phyloP scores from a whole-genome alignment of 2,113 vertebrate species.

The Podarcis cretensis region DNA sequence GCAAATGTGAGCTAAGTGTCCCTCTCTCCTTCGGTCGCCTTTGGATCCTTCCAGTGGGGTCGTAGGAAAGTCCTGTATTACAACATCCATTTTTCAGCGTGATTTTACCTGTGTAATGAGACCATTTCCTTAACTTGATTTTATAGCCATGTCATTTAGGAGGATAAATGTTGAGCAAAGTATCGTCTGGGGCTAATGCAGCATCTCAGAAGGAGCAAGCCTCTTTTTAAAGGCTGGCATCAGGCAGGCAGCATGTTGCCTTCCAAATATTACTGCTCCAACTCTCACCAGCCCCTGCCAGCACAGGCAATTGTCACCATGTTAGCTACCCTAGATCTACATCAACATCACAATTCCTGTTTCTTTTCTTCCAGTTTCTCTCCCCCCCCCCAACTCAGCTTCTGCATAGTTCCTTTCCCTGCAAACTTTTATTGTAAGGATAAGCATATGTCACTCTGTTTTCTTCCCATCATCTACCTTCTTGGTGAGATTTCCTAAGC shows the following conservation, averaged over 20 bases:
- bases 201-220: slow-evolving; percentile 1
- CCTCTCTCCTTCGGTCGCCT: not conserved
- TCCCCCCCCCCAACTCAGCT: not conserved
- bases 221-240: slow-evolving; percentile 46
- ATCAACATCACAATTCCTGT: not conserved
- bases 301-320: no score
- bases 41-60: not conserved
- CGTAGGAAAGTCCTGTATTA: not conserved
- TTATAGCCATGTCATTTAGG: not conserved
- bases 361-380: not conserved
- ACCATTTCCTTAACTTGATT: slow-evolving; percentile 26
- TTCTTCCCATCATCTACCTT: not conserved
- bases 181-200: not conserved
- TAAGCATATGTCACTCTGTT: no score
- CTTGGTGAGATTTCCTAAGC: not conserved
- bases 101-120: not conserved
- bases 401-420: not conserved
- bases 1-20: not conserved
- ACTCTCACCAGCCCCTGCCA: no score
- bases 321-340: no score
- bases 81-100: not conserved
- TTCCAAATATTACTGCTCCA: no score
- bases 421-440: not conserved
- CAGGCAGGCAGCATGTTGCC: slow-evolving; percentile 2
- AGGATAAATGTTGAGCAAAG: slow-evolving; percentile 22